Evolutionary conservation across 1,140 invertebrate species (phyloP).

Genomic region (Zaprionus taronus): DNA sequence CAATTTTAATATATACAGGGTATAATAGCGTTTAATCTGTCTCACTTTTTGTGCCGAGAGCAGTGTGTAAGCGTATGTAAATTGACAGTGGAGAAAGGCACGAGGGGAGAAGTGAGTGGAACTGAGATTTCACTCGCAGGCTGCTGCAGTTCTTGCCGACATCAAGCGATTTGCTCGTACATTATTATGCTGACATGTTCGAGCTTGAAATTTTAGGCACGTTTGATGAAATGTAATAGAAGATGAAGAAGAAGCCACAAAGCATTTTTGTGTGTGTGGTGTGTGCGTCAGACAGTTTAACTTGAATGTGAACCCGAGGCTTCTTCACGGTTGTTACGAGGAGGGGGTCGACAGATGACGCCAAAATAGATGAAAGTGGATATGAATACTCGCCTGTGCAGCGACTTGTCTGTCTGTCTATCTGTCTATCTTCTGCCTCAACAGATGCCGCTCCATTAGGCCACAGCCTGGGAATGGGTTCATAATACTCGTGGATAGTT

Average conservation of each 20-base stretch:
- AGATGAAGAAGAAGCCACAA: conserved; percentile 41
- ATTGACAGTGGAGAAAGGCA: conserved; percentile 15
- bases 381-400: not conserved
- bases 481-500: not conserved
- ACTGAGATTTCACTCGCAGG: conserved; percentile 36
- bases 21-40: not conserved
- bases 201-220: conserved; percentile 66
- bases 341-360: conserved; percentile 13
- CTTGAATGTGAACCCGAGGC: conserved; percentile 10
- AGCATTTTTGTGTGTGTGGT: conserved; percentile 40
- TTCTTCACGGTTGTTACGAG: not conserved
- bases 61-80: conserved; percentile 38
- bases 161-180: conserved; percentile 63
- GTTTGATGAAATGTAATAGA: conserved; percentile 72
- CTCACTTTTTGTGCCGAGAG: not conserved
- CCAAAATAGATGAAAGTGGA: conserved; percentile 5
- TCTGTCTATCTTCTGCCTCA: conserved; percentile 1
- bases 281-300: conserved; percentile 27
- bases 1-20: conserved; percentile 14
- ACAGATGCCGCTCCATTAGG: conserved; percentile 15
- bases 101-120: not conserved
- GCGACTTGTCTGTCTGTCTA: not conserved
- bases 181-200: conserved; percentile 73
- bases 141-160: conserved; percentile 43
- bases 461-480: not conserved